Conservation (phyloP, 2,113 vertebrate species). For the Dromaius novaehollandiae region DNA sequence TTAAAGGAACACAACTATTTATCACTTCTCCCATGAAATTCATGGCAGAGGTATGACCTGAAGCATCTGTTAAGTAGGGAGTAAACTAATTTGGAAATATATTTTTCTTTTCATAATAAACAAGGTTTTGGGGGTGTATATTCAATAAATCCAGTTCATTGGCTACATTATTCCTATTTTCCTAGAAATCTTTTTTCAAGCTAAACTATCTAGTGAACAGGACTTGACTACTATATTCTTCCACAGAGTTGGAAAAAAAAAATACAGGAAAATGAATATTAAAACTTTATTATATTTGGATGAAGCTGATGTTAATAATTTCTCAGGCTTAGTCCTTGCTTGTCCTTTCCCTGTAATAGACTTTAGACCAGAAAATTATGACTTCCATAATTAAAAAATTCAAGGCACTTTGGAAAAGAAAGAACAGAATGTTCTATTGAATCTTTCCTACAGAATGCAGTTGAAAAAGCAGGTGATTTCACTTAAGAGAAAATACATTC, state of each 20-base stretch:
- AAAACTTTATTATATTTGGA: background rate
- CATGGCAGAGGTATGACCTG: background rate
- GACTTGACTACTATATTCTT: background rate
- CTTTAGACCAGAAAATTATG: background rate
- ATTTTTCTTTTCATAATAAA: background rate
- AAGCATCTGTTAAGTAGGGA: background rate
- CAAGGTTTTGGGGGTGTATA: background rate
- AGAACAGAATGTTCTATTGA: background rate
- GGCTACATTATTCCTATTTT: background rate
- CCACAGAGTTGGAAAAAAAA: no score
- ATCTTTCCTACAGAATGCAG: background rate
- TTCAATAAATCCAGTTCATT: background rate
- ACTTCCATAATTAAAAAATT: constrained; percentile 21
- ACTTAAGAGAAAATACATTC: background rate
- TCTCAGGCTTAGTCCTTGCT: background rate
- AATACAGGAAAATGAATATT: background rate
- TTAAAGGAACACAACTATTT: background rate
- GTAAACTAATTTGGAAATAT: background rate
- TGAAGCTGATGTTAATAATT: background rate
- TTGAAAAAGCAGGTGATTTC: background rate
- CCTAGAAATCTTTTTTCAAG: background rate
- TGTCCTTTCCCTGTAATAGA: background rate
- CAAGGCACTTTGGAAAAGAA: constrained; percentile 7
- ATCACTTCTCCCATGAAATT: background rate
- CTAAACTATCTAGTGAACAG: background rate